Percentiles rank a stretch among this genome's conserved stretches.
Conservation (phyloP, 2,888 invertebrate species). For the Apamea anceps region DNA sequence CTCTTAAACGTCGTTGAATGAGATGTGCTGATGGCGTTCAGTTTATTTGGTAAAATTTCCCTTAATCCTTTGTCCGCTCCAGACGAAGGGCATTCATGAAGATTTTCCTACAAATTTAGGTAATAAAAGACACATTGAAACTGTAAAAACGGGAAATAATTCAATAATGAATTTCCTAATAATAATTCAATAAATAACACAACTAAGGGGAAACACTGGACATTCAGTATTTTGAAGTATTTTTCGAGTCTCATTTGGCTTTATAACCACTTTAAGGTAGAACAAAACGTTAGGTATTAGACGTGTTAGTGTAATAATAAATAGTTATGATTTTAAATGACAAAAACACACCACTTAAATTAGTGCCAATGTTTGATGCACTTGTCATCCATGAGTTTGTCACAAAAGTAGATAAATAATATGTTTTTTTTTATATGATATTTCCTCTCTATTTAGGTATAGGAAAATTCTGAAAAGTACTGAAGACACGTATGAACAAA, state of each 20-base stretch:
- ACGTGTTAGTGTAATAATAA: slow-evolving; percentile 18
- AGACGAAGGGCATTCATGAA: not conserved
- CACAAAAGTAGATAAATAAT: slow-evolving; percentile 35
- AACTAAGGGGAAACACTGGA: slow-evolving; percentile 2
- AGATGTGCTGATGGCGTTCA: not conserved
- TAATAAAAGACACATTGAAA: not conserved
- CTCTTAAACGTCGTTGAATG: not conserved
- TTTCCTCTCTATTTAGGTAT: not conserved
- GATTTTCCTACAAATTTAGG: not conserved
- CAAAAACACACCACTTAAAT: slow-evolving; percentile 41
- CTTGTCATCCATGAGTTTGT: slow-evolving; percentile 25
- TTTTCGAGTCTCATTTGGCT: slow-evolving; percentile 31
- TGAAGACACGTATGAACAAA: not conserved
- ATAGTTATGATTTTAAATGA: slow-evolving; percentile 33
- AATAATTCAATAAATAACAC: too few relatives aligned
- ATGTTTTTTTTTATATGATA: not conserved
- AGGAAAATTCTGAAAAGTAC: not conserved
- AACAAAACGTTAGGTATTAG: slow-evolving; percentile 17
- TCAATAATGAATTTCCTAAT: not conserved
- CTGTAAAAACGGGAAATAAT: not conserved
- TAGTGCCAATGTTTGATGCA: slow-evolving; percentile 38
- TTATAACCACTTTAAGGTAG: slow-evolving; percentile 13
- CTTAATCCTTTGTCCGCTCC: not conserved
- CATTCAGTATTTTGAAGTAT: slow-evolving; percentile 27
- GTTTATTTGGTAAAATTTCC: not conserved